Base-by-base conservation (phyloP, 1,140 invertebrate species). In the Coelopa frigida region DNA sequence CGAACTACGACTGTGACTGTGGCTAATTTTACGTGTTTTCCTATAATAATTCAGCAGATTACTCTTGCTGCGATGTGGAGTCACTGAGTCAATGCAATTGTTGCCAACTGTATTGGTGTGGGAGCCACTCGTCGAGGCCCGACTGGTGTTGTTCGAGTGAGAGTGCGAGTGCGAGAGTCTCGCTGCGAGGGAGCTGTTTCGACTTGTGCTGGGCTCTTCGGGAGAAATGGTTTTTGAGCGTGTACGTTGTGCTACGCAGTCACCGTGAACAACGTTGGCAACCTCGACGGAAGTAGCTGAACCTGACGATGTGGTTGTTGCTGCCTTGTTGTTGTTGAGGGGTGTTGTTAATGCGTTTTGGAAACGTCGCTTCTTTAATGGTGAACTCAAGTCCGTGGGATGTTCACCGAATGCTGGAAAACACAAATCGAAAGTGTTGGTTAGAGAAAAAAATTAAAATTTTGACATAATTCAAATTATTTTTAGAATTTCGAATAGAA, bases 41-140 rank as follows among this genome's bases (percentile, higher is more conserved):
- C 64, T 57, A 53, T 68, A 68, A 46, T 68, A 68, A 39, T 62
- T 68, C 5, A 68, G 50, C 46, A 68, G 48, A 53, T 61, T 68
- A 36, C 57, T 44, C 33, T 54, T 45, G 38, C 42, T 55, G 11
- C 46, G 31, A 31, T 27, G 37, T 31, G 26, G n/a, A n/a, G 21
- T 31, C 38, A 21, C 38, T 35, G 22, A 22, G 22, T 41, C 23
- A 17, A 12, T 44, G 17, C n/a, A 23, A 26, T 3, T 40, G 23
- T 22, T 31, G 33, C 27, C 44, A 31, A n/a, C 20, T 26, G 27
- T 42, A n/a, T 5, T 11, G 20, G 27, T 42, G 17, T 31, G 27
- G 12, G 32, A 18, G 40, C 26, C 17, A 18, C 15, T 42, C 3
- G 15, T 26, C 12, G 4, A 27, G 18, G 3, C 17, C 15, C 5